Base-by-base conservation (phyloP, 2,888 invertebrate genomes). In the Lobophora halterata region DNA sequence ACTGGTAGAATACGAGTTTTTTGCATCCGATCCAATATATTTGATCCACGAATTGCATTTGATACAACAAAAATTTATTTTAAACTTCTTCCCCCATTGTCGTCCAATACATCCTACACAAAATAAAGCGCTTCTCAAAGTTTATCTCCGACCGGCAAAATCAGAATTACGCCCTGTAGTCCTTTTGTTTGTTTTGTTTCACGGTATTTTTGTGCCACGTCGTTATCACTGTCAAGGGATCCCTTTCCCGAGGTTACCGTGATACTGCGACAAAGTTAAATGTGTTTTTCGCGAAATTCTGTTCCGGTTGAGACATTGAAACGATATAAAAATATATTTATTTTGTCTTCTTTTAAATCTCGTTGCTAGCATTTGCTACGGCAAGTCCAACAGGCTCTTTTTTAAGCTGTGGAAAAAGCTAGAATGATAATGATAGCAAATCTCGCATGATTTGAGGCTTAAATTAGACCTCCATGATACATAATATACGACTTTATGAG, bases 221-320 rank as follows among this genome's bases (percentile, higher is more conserved):
- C 59, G 65, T 71, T 71, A 76, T 75, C 69, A 65, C 61, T 70
- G 69, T 67, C 67, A 65, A 60, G 70, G 65, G 61, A 67, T 58
- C 52, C 62, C 55, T 63, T 58, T 68, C 59, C 64, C 67, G 54
- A 64, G 69, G 69, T 62, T 67, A 63, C 58, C 51, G 52, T 64
- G 64, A 71, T 70, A 71, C 61, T 65, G 66, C 60, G 64, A 65
- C 71, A 64, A 69, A 69, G 69, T 70, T 76, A 62, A 70, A 71
- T 68, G 61, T 68, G 67, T 71, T 70, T 66, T 58, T 56, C 37
- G 25, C 21, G 33, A 38, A 43, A 34, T 37, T 33, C 18, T 23
- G 10, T 38, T 21, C 14, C 16, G 23, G 23, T 20, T 14, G 29
- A n/a, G 17, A 17, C 27, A 31, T 40, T 17, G 18, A 19, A 35